phyloP scores from a whole-genome alignment of 2,888 invertebrate genomes.

The Schrankia costaestrigalis region DNA sequence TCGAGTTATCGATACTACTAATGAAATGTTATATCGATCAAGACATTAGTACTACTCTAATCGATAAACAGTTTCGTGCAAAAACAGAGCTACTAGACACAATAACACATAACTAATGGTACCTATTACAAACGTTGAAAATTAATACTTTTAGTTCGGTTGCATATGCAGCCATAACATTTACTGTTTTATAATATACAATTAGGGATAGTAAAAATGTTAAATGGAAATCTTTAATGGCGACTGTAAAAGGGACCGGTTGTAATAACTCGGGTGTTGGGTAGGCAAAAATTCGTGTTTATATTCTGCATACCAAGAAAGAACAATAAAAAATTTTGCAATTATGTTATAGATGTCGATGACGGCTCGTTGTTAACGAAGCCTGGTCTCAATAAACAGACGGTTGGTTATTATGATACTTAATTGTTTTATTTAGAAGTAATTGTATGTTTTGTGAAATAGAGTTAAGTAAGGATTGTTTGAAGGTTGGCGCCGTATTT shows the following conservation, averaged over 20 bases:
- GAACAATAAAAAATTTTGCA: slow-evolving; percentile 49
- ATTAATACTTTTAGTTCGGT: too few species aligned
- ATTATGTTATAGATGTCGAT: slow-evolving; percentile 48
- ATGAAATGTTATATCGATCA: too few species aligned
- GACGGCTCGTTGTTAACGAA: slow-evolving; percentile 28
- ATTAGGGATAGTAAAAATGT: slow-evolving; percentile 79
- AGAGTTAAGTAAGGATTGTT: too few species aligned
- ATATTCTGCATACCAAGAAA: slow-evolving; percentile 58
- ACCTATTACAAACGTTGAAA: too few species aligned
- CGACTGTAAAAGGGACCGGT: slow-evolving; percentile 55
- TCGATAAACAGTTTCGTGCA: too few species aligned
- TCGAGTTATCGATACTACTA: too few species aligned
- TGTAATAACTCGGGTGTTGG: slow-evolving; percentile 59
- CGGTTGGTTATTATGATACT: slow-evolving; percentile 5
- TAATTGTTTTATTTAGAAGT: slow-evolving; percentile 24
- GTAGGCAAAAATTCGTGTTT: slow-evolving; percentile 60
- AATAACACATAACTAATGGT: too few species aligned
- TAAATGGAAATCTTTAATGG: slow-evolving; percentile 69
- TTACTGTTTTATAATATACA: slow-evolving; percentile 72
- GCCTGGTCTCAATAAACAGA: slow-evolving; percentile 24
- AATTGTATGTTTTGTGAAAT: neutral
- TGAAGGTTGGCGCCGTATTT: too few species aligned
- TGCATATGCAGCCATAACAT: slow-evolving; percentile 52
- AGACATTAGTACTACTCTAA: too few species aligned
- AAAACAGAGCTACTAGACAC: too few species aligned